Evolutionary conservation across 2,113 vertebrate genomes (phyloP).

Genomic region (Lophura nycthemera): DNA sequence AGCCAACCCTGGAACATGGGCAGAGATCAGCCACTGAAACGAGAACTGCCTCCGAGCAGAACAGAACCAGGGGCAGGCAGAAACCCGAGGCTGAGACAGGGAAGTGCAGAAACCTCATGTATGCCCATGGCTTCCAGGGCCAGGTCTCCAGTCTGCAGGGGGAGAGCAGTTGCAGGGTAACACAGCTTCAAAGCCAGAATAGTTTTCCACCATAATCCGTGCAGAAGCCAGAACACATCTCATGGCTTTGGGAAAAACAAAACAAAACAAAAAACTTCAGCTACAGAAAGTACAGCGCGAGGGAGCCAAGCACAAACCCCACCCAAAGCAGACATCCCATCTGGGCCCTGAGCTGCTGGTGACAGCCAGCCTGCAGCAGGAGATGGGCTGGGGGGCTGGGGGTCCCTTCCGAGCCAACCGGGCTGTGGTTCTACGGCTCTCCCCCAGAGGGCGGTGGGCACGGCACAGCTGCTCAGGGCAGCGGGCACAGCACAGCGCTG

Average conservation of each 20-base stretch:
- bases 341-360: no score
- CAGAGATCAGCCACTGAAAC: accelerated
- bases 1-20: accelerated
- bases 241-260: background rate
- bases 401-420: background rate
- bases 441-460: background rate
- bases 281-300: background rate
- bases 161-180: no score
- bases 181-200: background rate
- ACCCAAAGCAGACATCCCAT: no score
- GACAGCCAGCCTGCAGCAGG: no score
- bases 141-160: accelerated
- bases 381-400: no score
- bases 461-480: background rate
- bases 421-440: background rate
- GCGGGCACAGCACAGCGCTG: no score
- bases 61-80: background rate
- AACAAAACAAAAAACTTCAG: background rate
- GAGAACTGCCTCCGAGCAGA: background rate
- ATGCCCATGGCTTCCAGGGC: background rate
- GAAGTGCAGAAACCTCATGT: background rate
- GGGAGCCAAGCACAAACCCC: background rate
- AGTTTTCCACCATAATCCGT: background rate
- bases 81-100: accelerated
- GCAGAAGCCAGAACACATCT: background rate